Evolutionary conservation across 1,140 invertebrate genomes (phyloP).

Genomic region (Drosophila kanapiae): DNA sequence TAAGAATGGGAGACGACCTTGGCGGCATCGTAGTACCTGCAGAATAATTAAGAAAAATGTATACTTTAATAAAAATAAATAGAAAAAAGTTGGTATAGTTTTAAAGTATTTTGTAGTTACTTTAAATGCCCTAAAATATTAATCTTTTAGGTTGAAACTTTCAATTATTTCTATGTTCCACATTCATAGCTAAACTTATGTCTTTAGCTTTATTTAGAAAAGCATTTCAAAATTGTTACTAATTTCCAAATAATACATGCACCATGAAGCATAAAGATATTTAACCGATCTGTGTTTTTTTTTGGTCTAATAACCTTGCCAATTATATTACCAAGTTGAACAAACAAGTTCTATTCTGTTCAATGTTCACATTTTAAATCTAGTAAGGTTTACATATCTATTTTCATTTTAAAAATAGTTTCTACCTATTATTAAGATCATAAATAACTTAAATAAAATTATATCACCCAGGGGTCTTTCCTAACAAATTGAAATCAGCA

Average conservation of each 20-base stretch:
- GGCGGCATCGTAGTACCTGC: slow-evolving; percentile 68
- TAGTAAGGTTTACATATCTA: neutral
- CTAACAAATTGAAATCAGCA: neutral
- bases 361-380: neutral
- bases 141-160: neutral
- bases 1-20: slow-evolving; percentile 76
- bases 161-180: too few relatives aligned
- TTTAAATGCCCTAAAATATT: neutral
- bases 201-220: too few relatives aligned
- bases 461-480: neutral
- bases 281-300: neutral
- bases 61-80: neutral
- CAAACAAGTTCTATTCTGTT: neutral
- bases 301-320: neutral
- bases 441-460: neutral
- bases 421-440: neutral
- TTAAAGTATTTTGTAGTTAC: neutral
- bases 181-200: too few relatives aligned
- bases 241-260: too few relatives aligned
- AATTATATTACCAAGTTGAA: neutral
- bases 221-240: too few relatives aligned
- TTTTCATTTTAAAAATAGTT: too few relatives aligned
- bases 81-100: neutral
- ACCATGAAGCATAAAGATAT: neutral
- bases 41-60: too few relatives aligned